These are phyloP conservation scores for Drosophila kuntzei DNA, from an alignment of 2,888 invertebrate genomes.

Conservation along the genomic window DNA sequence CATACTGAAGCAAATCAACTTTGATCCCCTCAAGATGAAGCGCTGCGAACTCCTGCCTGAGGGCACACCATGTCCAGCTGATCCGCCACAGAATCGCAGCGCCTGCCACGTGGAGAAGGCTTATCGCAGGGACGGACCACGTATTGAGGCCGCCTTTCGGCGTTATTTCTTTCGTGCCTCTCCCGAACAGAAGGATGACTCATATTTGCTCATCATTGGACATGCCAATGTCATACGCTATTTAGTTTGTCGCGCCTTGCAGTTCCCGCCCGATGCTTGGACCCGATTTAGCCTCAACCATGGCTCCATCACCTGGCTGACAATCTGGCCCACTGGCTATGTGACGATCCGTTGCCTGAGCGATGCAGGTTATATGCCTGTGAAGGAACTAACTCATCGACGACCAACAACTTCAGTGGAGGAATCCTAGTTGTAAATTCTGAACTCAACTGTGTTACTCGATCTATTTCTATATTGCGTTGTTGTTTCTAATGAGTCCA, in stretches of 20 bases:
- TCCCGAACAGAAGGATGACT: slow-evolving; percentile 91
- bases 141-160: slow-evolving; percentile 98
- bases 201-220: slow-evolving; percentile 96
- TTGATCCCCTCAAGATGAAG: slow-evolving; percentile 87
- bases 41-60: slow-evolving; percentile 93
- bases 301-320: slow-evolving; percentile 96
- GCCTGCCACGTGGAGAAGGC: slow-evolving; percentile 94
- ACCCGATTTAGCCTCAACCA: slow-evolving; percentile 95
- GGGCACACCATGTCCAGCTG: slow-evolving; percentile 97
- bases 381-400: slow-evolving; percentile 87
- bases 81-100: slow-evolving; percentile 93
- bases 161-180: slow-evolving; percentile 96
- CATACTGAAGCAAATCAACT: slow-evolving; percentile 90
- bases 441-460: neutral
- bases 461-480: neutral
- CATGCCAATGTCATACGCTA: slow-evolving; percentile 99
- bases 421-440: neutral
- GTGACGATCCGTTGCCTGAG: slow-evolving; percentile 93
- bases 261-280: slow-evolving; percentile 99
- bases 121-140: slow-evolving; percentile 95
- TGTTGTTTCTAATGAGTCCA: neutral
- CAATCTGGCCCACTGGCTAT: slow-evolving; percentile 93
- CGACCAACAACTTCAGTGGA: neutral
- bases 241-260: slow-evolving; percentile 96
- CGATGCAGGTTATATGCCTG: slow-evolving; percentile 96